Evolutionary conservation across 2,797 vertebrate genomes (phyloP).

Genomic region (Mus spretus): DNA sequence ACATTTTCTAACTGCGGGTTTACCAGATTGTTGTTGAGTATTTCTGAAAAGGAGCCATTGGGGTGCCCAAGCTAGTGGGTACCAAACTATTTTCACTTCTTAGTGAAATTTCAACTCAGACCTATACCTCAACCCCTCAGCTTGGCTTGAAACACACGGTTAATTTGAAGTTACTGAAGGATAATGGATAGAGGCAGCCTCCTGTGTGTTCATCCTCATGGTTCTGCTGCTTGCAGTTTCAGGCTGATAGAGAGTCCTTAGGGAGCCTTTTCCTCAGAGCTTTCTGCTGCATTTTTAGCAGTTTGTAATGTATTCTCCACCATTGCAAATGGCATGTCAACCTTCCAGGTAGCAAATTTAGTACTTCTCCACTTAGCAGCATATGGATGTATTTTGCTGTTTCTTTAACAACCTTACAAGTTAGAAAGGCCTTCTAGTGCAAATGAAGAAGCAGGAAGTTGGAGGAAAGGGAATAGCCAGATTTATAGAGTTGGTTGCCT

Average conservation of each 20-base stretch:
- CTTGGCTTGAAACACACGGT: neutral
- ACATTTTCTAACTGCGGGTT: slow-evolving; percentile 53
- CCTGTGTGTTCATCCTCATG: neutral
- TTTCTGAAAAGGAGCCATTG: slow-evolving; percentile 52
- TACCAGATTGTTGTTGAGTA: slow-evolving; percentile 48
- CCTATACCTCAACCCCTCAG: neutral
- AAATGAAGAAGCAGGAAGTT: slow-evolving; percentile 21
- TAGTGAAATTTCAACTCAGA: slow-evolving; percentile 47
- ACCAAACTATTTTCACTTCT: slow-evolving; percentile 6
- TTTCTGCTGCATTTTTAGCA: slow-evolving; percentile 55
- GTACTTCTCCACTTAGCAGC: neutral
- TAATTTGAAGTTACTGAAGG: slow-evolving; percentile 2
- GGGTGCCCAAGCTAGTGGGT: neutral
- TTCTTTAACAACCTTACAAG: slow-evolving; percentile 59
- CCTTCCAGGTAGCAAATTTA: slow-evolving; percentile 72
- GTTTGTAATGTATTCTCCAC: slow-evolving; percentile 43
- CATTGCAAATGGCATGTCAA: slow-evolving; percentile 56
- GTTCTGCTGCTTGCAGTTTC: slow-evolving; percentile 26
- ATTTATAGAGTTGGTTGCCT: neutral
- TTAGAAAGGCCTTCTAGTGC: slow-evolving; percentile 50
- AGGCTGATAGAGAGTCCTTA: slow-evolving; percentile 2
- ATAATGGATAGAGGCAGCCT: neutral
- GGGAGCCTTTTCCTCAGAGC: slow-evolving; percentile 25
- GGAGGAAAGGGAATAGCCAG: neutral
- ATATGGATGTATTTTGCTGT: slow-evolving; percentile 66